Evolutionary conservation across 2,888 invertebrate species (phyloP), one percentile per base, ranked within the genome.

Genomic region (Lasioglossum malachurum): DNA sequence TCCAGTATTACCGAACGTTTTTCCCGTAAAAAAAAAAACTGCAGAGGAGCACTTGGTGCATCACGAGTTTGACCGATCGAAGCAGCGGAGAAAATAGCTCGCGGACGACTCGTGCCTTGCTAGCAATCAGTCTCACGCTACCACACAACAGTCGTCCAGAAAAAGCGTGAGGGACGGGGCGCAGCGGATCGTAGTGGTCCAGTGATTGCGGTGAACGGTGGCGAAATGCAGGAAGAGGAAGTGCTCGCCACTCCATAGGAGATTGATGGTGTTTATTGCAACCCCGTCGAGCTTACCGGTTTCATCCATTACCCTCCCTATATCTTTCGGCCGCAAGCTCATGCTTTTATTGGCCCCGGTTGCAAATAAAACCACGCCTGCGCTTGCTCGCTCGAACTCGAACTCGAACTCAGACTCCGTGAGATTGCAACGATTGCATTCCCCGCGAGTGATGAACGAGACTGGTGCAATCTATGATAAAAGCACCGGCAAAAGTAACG

Each of bases 261-360:
- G 92, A 92, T 92, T 90, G 92, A 92, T 92, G 89, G 88, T 90
- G 85, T 91, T 92, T 92, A 92, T 93, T 91, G 91, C 88, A 81
- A 87, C 90, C 93, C 92, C 92, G 90, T 82, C 84, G 90, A 88
- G 92, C 87, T 92, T 92, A 93, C 92, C 74, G 82, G 78, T 87
- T 92, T 92, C 90, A 76, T 93, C 92, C 93, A 93, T 93, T 93
- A 93, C 80, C 73, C 77, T 75, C 80, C 67, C 80, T 81, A 41
- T 77, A 82, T 82, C 72, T 69, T 79, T 80, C 82, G 77, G 2
- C 49, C 71, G n/a, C 81, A 38, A 75, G 73, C 75, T 64, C 27
- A 14, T 75, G 84, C 73, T 86, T 80, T 80, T 74, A 82, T 71
- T 73, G 46, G 44, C 23, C 35, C 49, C 35, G 38, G n/a, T 87